Base-by-base conservation (phyloP, 2,113 vertebrate species). In the Phoxinus phoxinus region DNA sequence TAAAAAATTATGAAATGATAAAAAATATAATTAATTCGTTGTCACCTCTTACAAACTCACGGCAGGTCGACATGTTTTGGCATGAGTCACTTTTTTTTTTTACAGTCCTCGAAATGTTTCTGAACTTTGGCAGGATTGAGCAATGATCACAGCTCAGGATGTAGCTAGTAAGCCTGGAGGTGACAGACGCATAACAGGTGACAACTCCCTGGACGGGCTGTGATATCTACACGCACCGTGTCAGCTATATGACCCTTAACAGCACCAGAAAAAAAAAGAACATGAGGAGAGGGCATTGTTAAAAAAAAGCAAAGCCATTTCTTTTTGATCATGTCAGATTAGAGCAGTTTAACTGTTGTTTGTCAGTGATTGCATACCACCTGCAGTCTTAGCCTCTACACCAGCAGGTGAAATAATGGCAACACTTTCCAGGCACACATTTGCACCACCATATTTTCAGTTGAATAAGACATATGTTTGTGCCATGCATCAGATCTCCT, bases 141-240 rank as follows among this genome's bases (percentile, higher is more conserved):
- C 72, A 75, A 81, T 76, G 78, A 86, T 85, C 86, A 88, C 88
- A 80, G 85, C 87, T 72, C 81, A 67, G 86, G 86, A 73, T 84
- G 86, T 89, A 85, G 61, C 88, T 85, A 78, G 87, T 86, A 86
- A 84, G 87, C 71, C 88, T 78, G 85, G 76, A 81, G 84, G 88
- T 93, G 92, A 91, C 92, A 91, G 89, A 86, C 88, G 89, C 90
- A 90, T 87, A 92, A 92, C 92, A 94, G 92, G 92, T 93, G 93
- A 93, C 93, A 93, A 65, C 88, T 91, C 92, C 83, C 85, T 71
- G 90, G 89, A 91, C 86, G 87, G 90, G 88, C 90, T 90, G 89
- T 77, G 81, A 91, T 88, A 88, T 88, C 88, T 89, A 89, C 25
- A 87, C 91, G 87, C 88, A 80, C 79, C 87, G 79, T 63, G 87